A percentile compares a stretch with the other conserved stretches of the same genome.
Conservation (phyloP, 1,140 invertebrate genomes). For the Ooceraea biroi region DNA sequence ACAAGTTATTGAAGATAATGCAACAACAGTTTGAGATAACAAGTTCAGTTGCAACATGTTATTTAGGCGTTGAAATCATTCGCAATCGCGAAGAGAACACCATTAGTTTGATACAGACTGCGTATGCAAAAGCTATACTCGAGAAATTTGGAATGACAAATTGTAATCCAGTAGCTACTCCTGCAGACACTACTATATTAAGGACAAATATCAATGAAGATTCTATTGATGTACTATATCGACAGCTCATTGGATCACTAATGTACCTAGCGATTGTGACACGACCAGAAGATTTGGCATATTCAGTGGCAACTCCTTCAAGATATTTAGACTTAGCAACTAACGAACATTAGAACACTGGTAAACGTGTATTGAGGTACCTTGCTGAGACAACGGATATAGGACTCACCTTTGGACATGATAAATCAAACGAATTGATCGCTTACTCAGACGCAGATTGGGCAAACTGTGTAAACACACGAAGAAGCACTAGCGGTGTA, state of each 20-base stretch:
- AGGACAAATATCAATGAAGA: neutral
- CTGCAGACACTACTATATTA: neutral
- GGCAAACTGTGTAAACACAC: neutral
- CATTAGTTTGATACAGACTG: neutral
- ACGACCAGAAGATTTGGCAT: neutral
- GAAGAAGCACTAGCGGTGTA: neutral
- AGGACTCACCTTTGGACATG: neutral
- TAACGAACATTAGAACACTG: neutral
- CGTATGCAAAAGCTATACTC: neutral
- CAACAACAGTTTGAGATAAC: constrained; percentile 6
- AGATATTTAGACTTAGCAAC: neutral
- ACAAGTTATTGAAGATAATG: neutral
- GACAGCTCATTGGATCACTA: neutral
- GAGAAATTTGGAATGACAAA: neutral
- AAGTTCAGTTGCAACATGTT: neutral
- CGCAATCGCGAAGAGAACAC: constrained; percentile 1
- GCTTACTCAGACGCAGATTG: neutral
- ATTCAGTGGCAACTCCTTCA: neutral
- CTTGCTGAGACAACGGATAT: neutral
- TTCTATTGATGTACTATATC: neutral
- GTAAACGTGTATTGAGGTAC: constrained; percentile 4
- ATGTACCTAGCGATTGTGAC: neutral
- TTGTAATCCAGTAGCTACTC: neutral
- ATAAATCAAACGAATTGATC: neutral
- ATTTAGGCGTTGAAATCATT: constrained; percentile 1